phyloP scores from a whole-genome alignment of 2,888 invertebrate genomes.

The Drosophila anomelani region DNA sequence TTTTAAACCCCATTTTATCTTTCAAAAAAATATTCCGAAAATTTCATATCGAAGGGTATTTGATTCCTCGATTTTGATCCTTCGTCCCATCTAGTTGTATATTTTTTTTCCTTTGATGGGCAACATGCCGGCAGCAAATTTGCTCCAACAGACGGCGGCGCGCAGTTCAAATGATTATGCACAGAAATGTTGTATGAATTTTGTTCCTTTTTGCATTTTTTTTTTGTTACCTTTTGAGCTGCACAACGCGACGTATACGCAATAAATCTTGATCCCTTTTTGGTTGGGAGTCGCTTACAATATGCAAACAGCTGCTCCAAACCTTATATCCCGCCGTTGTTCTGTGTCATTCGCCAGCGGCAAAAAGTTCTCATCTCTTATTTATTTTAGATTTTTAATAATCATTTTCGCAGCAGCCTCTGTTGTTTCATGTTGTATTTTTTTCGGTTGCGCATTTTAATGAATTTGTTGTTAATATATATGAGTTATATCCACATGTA shows the following conservation, averaged over 20 bases:
- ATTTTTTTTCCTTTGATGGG: slow-evolving; percentile 56
- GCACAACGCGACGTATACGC: slow-evolving; percentile 72
- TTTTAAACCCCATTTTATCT: not conserved
- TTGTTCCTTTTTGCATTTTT: slow-evolving; percentile 53
- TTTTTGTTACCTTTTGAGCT: slow-evolving; percentile 63
- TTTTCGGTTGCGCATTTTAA: slow-evolving; percentile 70
- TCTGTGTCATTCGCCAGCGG: slow-evolving; percentile 70
- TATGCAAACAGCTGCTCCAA: slow-evolving; percentile 72
- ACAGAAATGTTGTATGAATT: slow-evolving; percentile 73
- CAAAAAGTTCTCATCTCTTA: slow-evolving; percentile 72
- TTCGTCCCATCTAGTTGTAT: slow-evolving; percentile 5
- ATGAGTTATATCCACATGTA: slow-evolving; percentile 29
- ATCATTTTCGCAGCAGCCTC: slow-evolving; percentile 61
- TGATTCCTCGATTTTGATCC: not conserved
- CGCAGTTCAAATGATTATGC: slow-evolving; percentile 77
- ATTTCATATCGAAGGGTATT: not conserved
- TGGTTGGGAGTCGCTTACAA: slow-evolving; percentile 36
- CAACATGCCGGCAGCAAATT: slow-evolving; percentile 80
- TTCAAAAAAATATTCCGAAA: too few species aligned
- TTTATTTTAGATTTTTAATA: slow-evolving; percentile 78
- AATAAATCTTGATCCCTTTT: slow-evolving; percentile 69
- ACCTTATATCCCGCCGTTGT: slow-evolving; percentile 20
- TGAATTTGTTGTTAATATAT: slow-evolving; percentile 75
- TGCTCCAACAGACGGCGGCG: slow-evolving; percentile 67
- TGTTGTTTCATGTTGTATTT: slow-evolving; percentile 54